Conservation (phyloP, 2,113 vertebrate species). For the Apodemus speciosus region DNA sequence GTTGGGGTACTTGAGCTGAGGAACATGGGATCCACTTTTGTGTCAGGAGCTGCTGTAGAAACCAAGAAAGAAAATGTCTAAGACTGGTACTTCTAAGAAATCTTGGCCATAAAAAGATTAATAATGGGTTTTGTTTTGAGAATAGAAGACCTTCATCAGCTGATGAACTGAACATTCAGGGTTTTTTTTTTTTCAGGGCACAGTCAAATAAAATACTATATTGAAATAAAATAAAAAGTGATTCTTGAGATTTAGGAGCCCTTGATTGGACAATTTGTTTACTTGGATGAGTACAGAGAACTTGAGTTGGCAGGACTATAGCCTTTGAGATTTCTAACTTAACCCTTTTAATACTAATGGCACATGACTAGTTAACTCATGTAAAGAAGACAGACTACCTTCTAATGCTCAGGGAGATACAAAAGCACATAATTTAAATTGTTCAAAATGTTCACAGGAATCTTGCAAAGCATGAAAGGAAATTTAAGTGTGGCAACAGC, state of each 20-base stretch:
- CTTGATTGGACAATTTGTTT: neutral
- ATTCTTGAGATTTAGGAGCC: neutral
- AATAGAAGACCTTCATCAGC: neutral
- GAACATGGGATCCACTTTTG: fast-evolving
- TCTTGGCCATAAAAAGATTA: neutral
- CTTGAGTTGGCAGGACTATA: neutral
- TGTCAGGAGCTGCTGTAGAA: neutral
- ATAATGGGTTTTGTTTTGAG: neutral
- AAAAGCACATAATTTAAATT: neutral
- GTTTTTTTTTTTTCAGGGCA: neutral
- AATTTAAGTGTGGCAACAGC: neutral
- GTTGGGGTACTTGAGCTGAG: neutral
- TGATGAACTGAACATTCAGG: neutral
- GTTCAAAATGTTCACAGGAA: neutral
- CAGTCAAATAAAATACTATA: neutral
- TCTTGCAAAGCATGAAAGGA: neutral
- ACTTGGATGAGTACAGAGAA: neutral
- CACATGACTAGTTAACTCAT: neutral
- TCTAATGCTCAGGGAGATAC: neutral
- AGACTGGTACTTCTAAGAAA: neutral
- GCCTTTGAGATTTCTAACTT: neutral
- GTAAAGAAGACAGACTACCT: neutral
- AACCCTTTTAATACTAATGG: neutral
- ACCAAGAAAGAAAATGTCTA: neutral
- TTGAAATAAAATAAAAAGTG: neutral